Evolutionary conservation across 1,140 invertebrate genomes (phyloP).

Genomic region (Maniola jurtina): DNA sequence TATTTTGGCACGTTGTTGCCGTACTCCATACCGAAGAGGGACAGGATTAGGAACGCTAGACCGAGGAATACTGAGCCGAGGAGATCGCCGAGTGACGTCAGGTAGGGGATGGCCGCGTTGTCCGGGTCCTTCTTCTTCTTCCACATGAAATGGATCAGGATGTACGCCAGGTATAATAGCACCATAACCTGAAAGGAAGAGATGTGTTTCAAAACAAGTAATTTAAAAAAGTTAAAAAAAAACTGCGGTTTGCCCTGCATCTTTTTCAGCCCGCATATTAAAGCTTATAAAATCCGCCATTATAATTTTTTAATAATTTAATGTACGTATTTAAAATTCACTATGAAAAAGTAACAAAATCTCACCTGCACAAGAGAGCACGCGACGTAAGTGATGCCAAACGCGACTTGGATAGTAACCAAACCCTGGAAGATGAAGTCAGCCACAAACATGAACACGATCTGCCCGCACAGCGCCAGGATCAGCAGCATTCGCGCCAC

Average conservation of each 20-base stretch:
- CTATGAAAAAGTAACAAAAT: neutral
- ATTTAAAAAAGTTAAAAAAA: no score
- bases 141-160: conserved; percentile 96
- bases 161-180: conserved; percentile 89
- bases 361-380: conserved; percentile 71
- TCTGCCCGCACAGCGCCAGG: conserved; percentile 94
- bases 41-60: conserved; percentile 90
- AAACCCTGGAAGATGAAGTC: conserved; percentile 81
- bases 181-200: conserved; percentile 83
- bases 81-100: conserved; percentile 96
- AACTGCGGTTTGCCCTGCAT: no score
- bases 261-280: no score
- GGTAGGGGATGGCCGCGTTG: conserved; percentile 97
- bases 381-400: conserved; percentile 69
- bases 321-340: no score
- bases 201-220: no score
- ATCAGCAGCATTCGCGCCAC: conserved; percentile 92
- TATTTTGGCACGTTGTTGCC: conserved; percentile 57
- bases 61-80: conserved; percentile 93
- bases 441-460: conserved; percentile 93
- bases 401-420: conserved; percentile 69
- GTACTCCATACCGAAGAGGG: conserved; percentile 81
- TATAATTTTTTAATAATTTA: no score
- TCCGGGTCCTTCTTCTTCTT: conserved; percentile 94
- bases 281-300: no score